These are phyloP conservation scores for Tragelaphus imberbis DNA, from an alignment of 2,113 vertebrate species.

Conservation along the genomic window DNA sequence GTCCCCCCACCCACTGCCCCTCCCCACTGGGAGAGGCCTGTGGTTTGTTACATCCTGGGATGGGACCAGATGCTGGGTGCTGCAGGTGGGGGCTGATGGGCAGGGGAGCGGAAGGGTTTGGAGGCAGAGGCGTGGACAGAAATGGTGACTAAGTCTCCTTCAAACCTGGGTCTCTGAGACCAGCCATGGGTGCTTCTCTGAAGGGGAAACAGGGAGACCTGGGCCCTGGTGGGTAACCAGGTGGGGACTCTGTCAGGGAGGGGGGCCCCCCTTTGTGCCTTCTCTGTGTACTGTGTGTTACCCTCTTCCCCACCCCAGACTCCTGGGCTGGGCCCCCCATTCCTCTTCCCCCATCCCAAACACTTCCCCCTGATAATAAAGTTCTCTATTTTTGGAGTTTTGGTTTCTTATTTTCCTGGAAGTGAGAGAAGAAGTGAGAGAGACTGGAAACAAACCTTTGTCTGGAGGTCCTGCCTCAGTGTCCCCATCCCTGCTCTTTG, in stretches of 20 bases:
- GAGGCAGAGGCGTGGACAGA: background rate
- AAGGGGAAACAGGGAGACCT: background rate
- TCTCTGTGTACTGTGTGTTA: slow-evolving; percentile 54
- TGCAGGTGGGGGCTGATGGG: background rate
- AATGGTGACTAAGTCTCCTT: background rate
- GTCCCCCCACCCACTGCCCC: background rate
- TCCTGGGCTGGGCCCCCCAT: slow-evolving; percentile 9
- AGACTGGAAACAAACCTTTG: slow-evolving; percentile 59
- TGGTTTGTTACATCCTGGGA: background rate
- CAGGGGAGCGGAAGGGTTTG: slow-evolving; percentile 49
- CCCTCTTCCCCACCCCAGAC: slow-evolving; percentile 25
- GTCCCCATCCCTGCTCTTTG: background rate
- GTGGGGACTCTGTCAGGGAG: background rate
- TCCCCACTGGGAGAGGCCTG: background rate
- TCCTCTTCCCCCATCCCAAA: slow-evolving; percentile 40
- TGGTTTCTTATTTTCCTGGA: slow-evolving; percentile 79
- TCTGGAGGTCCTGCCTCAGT: background rate
- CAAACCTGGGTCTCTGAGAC: slow-evolving; percentile 1
- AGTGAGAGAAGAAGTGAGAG: slow-evolving; percentile 74
- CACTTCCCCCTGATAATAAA: slow-evolving; percentile 80
- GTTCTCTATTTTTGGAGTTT: slow-evolving; percentile 82
- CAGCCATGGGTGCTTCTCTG: slow-evolving; percentile 19
- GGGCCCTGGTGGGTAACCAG: background rate
- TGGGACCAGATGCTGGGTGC: background rate
- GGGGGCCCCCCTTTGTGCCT: slow-evolving; percentile 42